Percentiles rank a stretch among this genome's conserved stretches.
Conservation (phyloP, 2,888 invertebrate species). For the Dromius quadrimaculatus region DNA sequence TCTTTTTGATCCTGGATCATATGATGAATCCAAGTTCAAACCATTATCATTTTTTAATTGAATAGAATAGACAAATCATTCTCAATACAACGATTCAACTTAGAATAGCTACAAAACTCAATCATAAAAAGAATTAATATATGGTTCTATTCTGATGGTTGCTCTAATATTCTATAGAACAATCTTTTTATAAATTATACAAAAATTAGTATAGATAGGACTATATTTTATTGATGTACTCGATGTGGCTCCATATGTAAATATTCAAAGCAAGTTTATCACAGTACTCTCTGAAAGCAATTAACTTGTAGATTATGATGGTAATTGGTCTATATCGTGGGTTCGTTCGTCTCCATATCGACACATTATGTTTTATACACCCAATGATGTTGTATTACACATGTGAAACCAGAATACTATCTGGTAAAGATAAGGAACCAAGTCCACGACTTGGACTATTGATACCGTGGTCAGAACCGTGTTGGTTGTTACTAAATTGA, state of each 20-base stretch:
- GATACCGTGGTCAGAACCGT: neutral
- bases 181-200: slow-evolving; percentile 33
- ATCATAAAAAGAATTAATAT: too few species aligned
- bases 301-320: slow-evolving; percentile 36
- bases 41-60: too few species aligned
- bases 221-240: slow-evolving; percentile 46
- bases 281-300: slow-evolving; percentile 3
- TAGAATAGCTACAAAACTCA: too few species aligned
- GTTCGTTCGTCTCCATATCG: slow-evolving; percentile 39
- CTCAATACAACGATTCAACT: too few species aligned
- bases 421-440: slow-evolving; percentile 19
- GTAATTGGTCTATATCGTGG: slow-evolving; percentile 37
- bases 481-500: neutral
- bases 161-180: too few species aligned
- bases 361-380: slow-evolving; percentile 60
- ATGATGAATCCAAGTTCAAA: too few species aligned
- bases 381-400: slow-evolving; percentile 60
- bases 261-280: slow-evolving; percentile 8
- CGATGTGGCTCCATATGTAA: slow-evolving; percentile 35
- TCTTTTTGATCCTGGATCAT: too few species aligned
- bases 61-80: too few species aligned
- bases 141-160: too few species aligned
- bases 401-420: slow-evolving; percentile 55
- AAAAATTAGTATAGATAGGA: slow-evolving; percentile 32
- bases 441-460: neutral